Conservation (phyloP, 2,113 vertebrate genomes). For the Macroglossus sobrinus region DNA sequence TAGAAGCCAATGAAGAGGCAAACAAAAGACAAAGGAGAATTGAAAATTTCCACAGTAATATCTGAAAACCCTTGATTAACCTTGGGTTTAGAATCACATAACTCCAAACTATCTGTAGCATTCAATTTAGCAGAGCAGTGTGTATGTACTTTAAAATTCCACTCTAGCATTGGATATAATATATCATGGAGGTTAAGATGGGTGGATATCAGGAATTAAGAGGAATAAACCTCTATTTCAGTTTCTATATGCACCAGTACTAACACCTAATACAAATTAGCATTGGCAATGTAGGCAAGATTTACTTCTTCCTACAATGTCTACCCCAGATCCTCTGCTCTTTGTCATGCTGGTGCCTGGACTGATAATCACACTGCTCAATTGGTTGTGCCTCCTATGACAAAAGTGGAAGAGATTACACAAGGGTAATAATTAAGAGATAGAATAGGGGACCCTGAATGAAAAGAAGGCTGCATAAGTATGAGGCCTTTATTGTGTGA, state of each 20-base stretch:
- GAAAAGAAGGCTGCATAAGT: background rate
- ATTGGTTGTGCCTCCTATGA: background rate
- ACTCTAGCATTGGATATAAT: background rate
- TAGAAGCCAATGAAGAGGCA: background rate
- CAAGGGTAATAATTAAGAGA: background rate
- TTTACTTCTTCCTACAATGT: background rate
- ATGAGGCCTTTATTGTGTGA: background rate
- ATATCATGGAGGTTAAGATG: background rate
- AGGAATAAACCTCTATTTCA: background rate
- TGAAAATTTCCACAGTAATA: background rate
- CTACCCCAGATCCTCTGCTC: background rate
- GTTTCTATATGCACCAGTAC: background rate
- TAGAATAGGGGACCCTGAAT: background rate
- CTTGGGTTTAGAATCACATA: background rate
- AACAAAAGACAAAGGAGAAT: background rate
- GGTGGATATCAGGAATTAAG: background rate
- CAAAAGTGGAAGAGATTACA: background rate
- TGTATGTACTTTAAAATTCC: background rate
- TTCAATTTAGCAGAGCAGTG: background rate
- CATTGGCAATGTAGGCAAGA: background rate
- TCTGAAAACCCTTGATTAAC: background rate
- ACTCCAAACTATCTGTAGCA: background rate
- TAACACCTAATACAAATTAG: background rate
- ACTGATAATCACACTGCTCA: background rate
- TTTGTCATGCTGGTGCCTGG: background rate